Evolutionary conservation across 2,113 vertebrate species (phyloP), one percentile per base, ranked within the genome.

Genomic region (Albula glossodonta): DNA sequence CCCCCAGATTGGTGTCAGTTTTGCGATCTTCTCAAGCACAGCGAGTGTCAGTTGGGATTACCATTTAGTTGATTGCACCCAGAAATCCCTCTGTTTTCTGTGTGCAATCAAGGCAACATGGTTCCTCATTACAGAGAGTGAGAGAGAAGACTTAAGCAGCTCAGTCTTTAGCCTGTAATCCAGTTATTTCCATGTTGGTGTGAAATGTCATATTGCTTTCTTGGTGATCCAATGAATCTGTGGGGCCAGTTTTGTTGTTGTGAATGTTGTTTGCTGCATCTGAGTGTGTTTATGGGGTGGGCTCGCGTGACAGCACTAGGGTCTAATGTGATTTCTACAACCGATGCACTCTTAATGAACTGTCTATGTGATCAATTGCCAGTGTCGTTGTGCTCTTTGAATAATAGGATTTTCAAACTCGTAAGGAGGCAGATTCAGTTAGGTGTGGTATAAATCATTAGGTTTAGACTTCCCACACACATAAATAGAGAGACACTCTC

Each of bases 31-130:
- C 22, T 74, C 70, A 25, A 31, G 70, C n/a, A 2, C 70, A 9
- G 70, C 31, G 22, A 74, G 31, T 50, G 48, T 11, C n/a, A 22
- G 50, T 11, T 41, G 56, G 79, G 63, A 82, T 82, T 74, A 77
- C 50, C 63, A 81, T 80, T 52, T 53, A 77, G 11, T 74, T 66
- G 60, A 86, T 74, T 74, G 63, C 60, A 51, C 51, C 41, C 49
- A 60, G 57, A 51, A 85, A 50, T 70, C 79, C 63, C 80, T 31
- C 63, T 74, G 6, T 77, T 17, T 19, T 19, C 15, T 41, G 48
- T 50, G 63, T 12, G n/a, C 60, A 51, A 77, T 84, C 83, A 84
- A 66, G 83, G 83, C 60, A 25, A 74, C 19, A 5, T 70, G 60
- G 48, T 74, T 81, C 60, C 63, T 74, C 41, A 51, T 80, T 66